A percentile compares a stretch with the other conserved stretches of the same genome.
Evolutionary conservation across 35 echinoderm and acorn worm genomes (phyloP).

Genomic region (Lytechinus variegatus): DNA sequence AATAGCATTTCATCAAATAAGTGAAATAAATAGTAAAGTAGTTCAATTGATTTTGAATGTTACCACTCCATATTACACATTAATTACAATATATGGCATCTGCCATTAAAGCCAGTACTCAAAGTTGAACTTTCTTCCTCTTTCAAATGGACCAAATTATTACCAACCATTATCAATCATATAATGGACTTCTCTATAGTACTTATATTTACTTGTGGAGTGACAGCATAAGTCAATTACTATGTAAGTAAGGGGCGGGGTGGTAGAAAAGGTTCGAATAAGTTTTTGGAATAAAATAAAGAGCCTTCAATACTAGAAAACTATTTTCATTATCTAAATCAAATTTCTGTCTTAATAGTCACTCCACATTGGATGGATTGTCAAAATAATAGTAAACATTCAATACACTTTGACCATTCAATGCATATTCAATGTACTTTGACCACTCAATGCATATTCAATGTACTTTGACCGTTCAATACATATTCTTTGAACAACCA

Average conservation of each 20-base stretch:
- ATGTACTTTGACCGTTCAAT: too few relatives aligned
- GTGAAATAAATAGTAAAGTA: slow-evolving; percentile 20
- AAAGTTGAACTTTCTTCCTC: neutral
- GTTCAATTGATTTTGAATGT: neutral
- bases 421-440: too few relatives aligned
- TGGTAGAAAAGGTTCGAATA: neutral
- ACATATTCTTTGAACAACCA: too few relatives aligned
- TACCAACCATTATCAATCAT: neutral
- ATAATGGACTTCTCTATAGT: neutral
- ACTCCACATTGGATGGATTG: slow-evolving; percentile 1
- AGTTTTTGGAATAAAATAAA: neutral
- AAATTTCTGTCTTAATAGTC: neutral
- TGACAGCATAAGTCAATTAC: neutral
- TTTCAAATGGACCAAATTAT: neutral
- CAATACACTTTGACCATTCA: neutral
- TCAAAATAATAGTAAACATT: neutral
- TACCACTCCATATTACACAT: neutral
- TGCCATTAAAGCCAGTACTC: neutral
- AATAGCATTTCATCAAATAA: neutral
- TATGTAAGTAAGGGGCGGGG: neutral
- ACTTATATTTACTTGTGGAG: neutral
- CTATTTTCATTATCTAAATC: neutral
- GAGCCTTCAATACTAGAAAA: neutral
- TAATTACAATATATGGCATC: neutral
- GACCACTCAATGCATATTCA: too few relatives aligned